phyloP scores from a whole-genome alignment of 2,113 vertebrate species.

The Ophiodon elongatus region DNA sequence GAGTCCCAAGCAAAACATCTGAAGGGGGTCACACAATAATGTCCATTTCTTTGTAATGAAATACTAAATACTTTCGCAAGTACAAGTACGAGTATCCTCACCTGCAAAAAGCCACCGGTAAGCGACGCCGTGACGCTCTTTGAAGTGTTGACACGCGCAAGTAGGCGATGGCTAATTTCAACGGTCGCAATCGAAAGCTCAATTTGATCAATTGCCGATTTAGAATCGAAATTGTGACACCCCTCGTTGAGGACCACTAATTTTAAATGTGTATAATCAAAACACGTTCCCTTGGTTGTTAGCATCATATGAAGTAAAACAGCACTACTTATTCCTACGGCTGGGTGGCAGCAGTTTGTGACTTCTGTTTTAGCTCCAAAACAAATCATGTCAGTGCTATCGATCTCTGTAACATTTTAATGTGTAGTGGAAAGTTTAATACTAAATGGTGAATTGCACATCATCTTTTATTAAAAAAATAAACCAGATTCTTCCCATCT shows the following conservation, averaged over 20 bases:
- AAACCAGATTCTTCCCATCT: background rate
- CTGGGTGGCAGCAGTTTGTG: background rate
- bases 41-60: background rate
- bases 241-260: background rate
- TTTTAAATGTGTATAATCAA: background rate
- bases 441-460: background rate
- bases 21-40: background rate
- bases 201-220: too few species aligned
- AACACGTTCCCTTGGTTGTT: too few species aligned
- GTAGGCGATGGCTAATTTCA: too few species aligned
- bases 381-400: background rate
- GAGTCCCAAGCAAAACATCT: background rate
- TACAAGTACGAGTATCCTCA: too few species aligned
- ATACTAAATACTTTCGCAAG: too few species aligned
- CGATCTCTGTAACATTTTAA: background rate
- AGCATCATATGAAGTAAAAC: background rate
- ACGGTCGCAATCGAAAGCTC: too few species aligned
- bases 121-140: too few species aligned
- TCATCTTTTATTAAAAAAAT: background rate
- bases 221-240: too few species aligned
- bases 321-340: background rate
- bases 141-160: too few species aligned
- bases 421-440: background rate
- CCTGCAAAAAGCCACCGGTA: too few species aligned
- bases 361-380: background rate